Percentiles rank a stretch among this genome's conserved stretches.
These are phyloP conservation scores for Chloroceryle aenea DNA, from an alignment of 2,113 vertebrate species.

Conservation along the genomic window DNA sequence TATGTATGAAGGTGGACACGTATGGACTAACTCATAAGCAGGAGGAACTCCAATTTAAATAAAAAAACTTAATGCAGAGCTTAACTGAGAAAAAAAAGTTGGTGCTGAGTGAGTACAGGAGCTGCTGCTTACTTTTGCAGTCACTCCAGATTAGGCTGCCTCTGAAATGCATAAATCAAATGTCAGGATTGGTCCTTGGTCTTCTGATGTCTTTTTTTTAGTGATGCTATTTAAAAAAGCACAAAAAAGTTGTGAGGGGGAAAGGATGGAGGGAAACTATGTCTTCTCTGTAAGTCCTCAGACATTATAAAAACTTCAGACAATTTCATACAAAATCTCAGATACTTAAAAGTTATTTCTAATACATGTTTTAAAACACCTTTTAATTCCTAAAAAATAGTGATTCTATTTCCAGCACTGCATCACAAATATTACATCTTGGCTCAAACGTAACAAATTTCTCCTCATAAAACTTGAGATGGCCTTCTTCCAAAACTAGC, in stretches of 20 bases:
- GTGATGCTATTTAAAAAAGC: neutral
- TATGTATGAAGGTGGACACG: neutral
- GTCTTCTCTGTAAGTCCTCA: neutral
- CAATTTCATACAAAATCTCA: neutral
- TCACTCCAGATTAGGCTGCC: neutral
- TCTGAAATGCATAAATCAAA: neutral
- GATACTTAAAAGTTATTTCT: neutral
- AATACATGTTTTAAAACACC: neutral
- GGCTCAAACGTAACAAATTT: neutral
- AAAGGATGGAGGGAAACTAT: neutral
- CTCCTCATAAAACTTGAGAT: constrained; percentile 37
- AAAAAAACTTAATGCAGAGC: neutral
- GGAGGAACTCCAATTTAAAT: neutral
- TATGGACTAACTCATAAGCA: neutral
- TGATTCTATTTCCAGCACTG: neutral
- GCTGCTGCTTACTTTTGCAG: neutral
- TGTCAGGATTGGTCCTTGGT: neutral
- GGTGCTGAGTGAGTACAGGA: neutral
- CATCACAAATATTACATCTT: constrained; percentile 7
- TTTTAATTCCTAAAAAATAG: neutral
- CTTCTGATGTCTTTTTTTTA: neutral
- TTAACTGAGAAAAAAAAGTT: neutral
- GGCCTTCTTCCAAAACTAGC: neutral
- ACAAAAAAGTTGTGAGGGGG: neutral
- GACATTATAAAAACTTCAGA: neutral